Evolutionary conservation across 2,113 vertebrate species (phyloP), one percentile per base, ranked within the genome.

Genomic region (Macquaria australasica): DNA sequence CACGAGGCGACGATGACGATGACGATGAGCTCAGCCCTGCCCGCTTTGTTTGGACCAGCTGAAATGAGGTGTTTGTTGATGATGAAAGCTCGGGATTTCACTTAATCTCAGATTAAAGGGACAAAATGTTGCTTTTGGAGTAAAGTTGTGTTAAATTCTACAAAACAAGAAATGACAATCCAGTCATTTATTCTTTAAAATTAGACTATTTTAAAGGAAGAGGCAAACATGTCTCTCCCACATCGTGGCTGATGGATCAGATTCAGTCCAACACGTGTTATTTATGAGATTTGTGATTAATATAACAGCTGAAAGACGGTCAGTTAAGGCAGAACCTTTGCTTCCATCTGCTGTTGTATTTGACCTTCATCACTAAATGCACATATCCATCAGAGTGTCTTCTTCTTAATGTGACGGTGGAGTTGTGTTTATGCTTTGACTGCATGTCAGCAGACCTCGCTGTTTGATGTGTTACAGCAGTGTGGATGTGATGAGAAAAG

Each of bases 241-340:
- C 16, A 5, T 71, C 37, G 10, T 72, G 85, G 73, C 74, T 77
- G 77, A 81, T 25, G 75, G 78, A 59, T 34, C 48, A 64, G 14
- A 45, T 41, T 82, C 72, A 67, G 64, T 68, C 18, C 3, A 2
- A 28, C 48, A 28, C 58, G 11, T 71, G 10, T 39, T 69, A 5
- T 31, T 71, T 14, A 37, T 41, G 31, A 62, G 25, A 66, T 82
- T 41, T 63, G 64, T 79, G 95, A 93, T 95, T 95, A 95, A 95
- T 96, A 95, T 95, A 93, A 94, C 56, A 83, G 93, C 92, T 94
- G 90, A 95, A 96, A 95, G 95, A 95, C 91, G 85, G 94, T 95
- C 95, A 94, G 94, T 92, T 69, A 92, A 91, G 93, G 95, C 94
- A 95, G 92, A 92, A 55, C 72, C 73, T 91, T 20, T 79, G 85